Percentiles rank a stretch among this genome's conserved stretches.
These are phyloP conservation scores for Deilephila elpenor DNA, from an alignment of 2,888 invertebrate genomes.

Conservation along the genomic window DNA sequence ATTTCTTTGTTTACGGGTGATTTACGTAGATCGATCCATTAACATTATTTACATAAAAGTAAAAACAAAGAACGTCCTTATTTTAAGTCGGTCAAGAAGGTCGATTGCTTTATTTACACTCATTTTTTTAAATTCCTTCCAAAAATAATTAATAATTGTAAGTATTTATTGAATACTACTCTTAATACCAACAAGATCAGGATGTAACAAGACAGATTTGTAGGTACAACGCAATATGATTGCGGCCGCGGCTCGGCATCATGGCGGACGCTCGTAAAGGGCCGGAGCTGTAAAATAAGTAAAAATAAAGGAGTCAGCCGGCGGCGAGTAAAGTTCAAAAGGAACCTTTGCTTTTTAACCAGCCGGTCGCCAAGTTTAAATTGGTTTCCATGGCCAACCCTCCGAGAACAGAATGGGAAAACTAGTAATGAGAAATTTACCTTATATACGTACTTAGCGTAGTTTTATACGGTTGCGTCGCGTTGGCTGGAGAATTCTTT, in stretches of 20 bases:
- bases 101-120: too few relatives aligned
- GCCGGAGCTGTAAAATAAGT: slow-evolving; percentile 70
- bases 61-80: too few relatives aligned
- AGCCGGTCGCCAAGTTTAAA: slow-evolving; percentile 79
- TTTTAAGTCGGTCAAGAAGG: too few relatives aligned
- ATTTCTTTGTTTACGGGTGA: too few relatives aligned
- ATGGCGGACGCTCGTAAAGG: slow-evolving; percentile 69
- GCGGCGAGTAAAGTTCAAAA: slow-evolving; percentile 70
- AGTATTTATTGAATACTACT: neutral
- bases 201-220: slow-evolving; percentile 21
- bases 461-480: slow-evolving; percentile 38
- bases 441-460: slow-evolving; percentile 53
- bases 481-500: neutral
- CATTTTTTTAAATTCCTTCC: too few relatives aligned
- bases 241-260: slow-evolving; percentile 61
- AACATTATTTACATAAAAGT: too few relatives aligned
- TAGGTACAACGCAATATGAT: slow-evolving; percentile 42
- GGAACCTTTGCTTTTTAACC: slow-evolving; percentile 80
- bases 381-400: slow-evolving; percentile 73
- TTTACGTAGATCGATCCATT: too few relatives aligned
- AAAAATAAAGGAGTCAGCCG: slow-evolving; percentile 68
- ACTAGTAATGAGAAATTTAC: slow-evolving; percentile 68
- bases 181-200: neutral
- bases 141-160: too few relatives aligned
- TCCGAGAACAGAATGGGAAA: slow-evolving; percentile 61